These are phyloP conservation scores for Protonibea diacanthus DNA, from an alignment of 2,797 vertebrate genomes.

Conservation along the genomic window DNA sequence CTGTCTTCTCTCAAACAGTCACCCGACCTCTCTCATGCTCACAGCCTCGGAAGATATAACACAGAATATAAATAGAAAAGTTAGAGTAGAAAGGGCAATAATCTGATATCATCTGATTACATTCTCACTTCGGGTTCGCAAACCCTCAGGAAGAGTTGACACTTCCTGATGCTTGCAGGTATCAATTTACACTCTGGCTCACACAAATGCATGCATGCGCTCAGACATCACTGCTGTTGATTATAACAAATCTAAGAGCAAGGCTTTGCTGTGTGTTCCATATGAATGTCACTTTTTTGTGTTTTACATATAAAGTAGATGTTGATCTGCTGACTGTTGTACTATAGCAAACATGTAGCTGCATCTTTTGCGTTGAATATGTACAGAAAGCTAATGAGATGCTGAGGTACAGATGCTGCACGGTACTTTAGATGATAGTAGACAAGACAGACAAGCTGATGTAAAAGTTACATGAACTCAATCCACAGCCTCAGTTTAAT, in stretches of 20 bases:
- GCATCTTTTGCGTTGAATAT: constrained; percentile 19
- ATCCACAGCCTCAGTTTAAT: neutral
- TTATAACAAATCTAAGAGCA: constrained; percentile 11
- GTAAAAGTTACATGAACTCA: neutral
- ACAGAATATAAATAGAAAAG: constrained; percentile 45
- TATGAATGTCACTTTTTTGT: neutral
- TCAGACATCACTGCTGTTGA: constrained; percentile 7
- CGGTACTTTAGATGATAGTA: neutral
- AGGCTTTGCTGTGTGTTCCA: neutral
- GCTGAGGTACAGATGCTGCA: neutral
- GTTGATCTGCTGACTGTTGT: constrained; percentile 12
- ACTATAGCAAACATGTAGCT: constrained; percentile 9
- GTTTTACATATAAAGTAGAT: constrained; percentile 31
- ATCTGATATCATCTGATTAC: constrained; percentile 57
- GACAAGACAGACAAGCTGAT: neutral
- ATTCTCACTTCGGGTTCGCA: constrained; percentile 32
- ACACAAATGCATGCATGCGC: neutral
- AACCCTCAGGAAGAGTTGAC: constrained; percentile 35
- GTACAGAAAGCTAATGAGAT: neutral
- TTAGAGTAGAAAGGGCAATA: constrained; percentile 44
- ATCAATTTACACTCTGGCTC: constrained; percentile 42
- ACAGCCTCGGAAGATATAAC: constrained; percentile 6
- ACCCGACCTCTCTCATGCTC: neutral
- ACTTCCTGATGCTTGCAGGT: constrained; percentile 11
- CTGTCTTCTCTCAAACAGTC: neutral